Evolutionary conservation across 2,888 invertebrate species (phyloP).

Genomic region (Chymomyza amoena): DNA sequence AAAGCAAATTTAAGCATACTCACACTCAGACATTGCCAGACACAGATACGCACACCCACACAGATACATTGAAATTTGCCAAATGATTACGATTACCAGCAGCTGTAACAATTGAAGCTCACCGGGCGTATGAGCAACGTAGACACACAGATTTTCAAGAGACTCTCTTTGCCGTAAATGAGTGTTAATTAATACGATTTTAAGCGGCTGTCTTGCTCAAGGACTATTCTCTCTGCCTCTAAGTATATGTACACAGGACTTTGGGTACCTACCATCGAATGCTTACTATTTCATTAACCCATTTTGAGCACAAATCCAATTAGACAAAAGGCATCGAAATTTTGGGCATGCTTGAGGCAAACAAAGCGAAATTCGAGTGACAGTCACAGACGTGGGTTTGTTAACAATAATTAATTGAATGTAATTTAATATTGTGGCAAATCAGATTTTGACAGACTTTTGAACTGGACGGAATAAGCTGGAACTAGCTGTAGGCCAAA

Average conservation of each 20-base stretch:
- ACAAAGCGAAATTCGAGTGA: constrained; percentile 10
- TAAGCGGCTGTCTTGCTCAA: constrained; percentile 32
- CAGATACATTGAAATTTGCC: constrained; percentile 46
- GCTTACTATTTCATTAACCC: constrained; percentile 52
- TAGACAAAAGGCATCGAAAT: constrained; percentile 37
- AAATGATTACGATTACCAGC: constrained; percentile 51
- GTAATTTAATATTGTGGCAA: background rate
- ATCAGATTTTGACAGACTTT: background rate
- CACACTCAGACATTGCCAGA: constrained; percentile 13
- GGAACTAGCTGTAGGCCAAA: background rate
- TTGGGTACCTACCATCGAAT: constrained; percentile 40
- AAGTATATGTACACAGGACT: background rate
- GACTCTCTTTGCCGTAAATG: constrained; percentile 28
- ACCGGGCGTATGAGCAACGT: constrained; percentile 35
- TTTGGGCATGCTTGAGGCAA: constrained; percentile 10
- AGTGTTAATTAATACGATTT: constrained; percentile 65
- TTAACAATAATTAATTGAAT: background rate
- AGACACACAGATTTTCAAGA: constrained; percentile 1
- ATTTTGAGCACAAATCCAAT: constrained; percentile 60
- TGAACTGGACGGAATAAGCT: background rate
- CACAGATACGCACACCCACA: background rate
- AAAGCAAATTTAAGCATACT: constrained; percentile 61
- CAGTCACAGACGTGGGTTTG: background rate
- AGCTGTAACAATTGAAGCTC: constrained; percentile 23
- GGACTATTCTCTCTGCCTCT: background rate